These are phyloP conservation scores for Epizoanthus stellaris DNA, from an alignment of 92 coral and sea anemone genomes.

Conservation along the genomic window DNA sequence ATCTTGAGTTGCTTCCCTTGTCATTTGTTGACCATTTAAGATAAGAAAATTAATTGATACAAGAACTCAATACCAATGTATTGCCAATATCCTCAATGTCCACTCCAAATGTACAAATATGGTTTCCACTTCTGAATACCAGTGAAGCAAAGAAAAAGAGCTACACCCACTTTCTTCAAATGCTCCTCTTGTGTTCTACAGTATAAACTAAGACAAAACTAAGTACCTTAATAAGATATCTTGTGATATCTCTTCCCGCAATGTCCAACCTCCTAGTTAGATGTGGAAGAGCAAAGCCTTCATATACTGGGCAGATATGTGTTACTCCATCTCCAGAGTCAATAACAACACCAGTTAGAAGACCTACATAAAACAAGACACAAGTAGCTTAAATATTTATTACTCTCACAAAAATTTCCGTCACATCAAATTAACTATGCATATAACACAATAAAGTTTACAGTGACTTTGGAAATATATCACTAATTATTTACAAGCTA, in stretches of 20 bases:
- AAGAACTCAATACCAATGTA: neutral
- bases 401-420: neutral
- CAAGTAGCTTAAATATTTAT: neutral
- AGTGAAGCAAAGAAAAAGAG: neutral
- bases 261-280: constrained; percentile 94
- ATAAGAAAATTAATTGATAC: neutral
- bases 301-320: constrained; percentile 98
- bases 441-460: neutral
- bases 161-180: too few species aligned
- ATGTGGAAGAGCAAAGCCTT: constrained; percentile 98
- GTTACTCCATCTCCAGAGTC: constrained; percentile 99
- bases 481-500: neutral
- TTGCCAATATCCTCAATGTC: neutral
- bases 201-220: too few species aligned
- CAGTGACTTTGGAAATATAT: neutral
- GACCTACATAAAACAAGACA: constrained; percentile 59
- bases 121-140: neutral
- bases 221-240: constrained; percentile 88
- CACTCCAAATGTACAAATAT: neutral
- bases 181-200: too few species aligned
- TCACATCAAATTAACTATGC: too few species aligned
- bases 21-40: too few species aligned
- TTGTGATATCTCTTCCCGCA: constrained; percentile 96
- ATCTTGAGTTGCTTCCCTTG: too few species aligned
- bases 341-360: constrained; percentile 95